Evolutionary conservation across 2,888 invertebrate genomes (phyloP).

Genomic region (Lasioglossum pauxillum): DNA sequence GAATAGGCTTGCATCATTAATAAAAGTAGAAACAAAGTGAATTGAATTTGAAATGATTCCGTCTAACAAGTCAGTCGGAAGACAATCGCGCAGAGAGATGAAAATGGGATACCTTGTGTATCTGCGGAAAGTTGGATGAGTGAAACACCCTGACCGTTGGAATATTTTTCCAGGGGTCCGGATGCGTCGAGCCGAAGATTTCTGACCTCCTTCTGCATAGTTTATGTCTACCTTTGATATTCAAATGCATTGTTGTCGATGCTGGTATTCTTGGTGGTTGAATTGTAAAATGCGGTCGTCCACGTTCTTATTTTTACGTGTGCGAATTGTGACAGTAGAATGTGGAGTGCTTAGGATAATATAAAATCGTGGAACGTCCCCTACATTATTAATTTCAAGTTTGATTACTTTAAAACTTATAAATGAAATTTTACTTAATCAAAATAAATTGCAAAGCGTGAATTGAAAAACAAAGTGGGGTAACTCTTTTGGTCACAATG

Average conservation of each 20-base stretch:
- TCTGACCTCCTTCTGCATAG: conserved; percentile 60
- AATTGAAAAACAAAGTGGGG: not conserved
- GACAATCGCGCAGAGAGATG: not conserved
- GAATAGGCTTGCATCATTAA: not conserved
- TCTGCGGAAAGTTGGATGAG: not conserved
- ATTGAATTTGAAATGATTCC: not conserved
- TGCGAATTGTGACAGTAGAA: not conserved
- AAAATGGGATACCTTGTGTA: not conserved
- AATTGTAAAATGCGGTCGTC: conserved; percentile 51
- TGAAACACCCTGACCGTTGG: not conserved
- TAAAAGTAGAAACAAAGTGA: not conserved
- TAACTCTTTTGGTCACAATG: not conserved
- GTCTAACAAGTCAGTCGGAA: not conserved
- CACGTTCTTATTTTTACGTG: not conserved
- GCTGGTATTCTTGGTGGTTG: conserved; percentile 46
- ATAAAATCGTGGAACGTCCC: not conserved
- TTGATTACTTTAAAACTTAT: not conserved
- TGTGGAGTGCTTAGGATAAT: not conserved
- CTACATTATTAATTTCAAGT: not conserved
- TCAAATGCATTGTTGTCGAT: conserved; percentile 62
- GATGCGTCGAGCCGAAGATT: conserved; percentile 51
- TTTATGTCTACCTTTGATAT: conserved; percentile 65
- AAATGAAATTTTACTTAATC: not conserved
- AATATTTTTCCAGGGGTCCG: conserved; percentile 54
- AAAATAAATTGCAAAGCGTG: not conserved